Conservation (phyloP, 2,113 vertebrate species). For the Ophiodon elongatus region DNA sequence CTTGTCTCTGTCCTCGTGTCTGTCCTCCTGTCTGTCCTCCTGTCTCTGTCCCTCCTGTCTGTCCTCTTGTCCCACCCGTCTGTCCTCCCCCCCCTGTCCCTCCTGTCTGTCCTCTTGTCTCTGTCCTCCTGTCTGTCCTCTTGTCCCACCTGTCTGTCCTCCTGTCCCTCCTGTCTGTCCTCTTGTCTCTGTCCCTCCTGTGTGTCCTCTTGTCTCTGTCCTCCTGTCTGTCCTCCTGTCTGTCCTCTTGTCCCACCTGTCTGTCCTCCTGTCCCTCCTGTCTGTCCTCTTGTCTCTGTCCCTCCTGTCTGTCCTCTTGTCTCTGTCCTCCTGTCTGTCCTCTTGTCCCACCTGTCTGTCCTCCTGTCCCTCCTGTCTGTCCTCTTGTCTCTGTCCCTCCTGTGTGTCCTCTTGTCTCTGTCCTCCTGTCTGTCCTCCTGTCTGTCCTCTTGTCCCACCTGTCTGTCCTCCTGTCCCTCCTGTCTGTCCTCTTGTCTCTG, state of each 20-base stretch:
- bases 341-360: not conserved
- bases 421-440: too few species aligned
- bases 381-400: not conserved
- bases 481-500: not conserved
- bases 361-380: constrained; percentile 67
- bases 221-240: too few species aligned
- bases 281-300: not conserved
- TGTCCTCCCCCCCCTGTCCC: too few species aligned
- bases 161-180: not conserved
- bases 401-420: not conserved
- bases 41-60: too few species aligned
- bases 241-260: not conserved
- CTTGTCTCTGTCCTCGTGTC: too few species aligned
- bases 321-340: not conserved
- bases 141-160: too few species aligned
- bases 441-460: too few species aligned
- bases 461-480: not conserved
- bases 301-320: not conserved
- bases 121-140: not conserved
- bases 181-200: too few species aligned
- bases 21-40: not conserved
- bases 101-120: not conserved
- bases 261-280: not conserved
- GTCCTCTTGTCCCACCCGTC: too few species aligned
- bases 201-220: too few species aligned